Percentiles rank a stretch among this genome's conserved stretches.
Evolutionary conservation across 2,888 invertebrate genomes (phyloP).

Genomic region (Cantharis flavilabris): DNA sequence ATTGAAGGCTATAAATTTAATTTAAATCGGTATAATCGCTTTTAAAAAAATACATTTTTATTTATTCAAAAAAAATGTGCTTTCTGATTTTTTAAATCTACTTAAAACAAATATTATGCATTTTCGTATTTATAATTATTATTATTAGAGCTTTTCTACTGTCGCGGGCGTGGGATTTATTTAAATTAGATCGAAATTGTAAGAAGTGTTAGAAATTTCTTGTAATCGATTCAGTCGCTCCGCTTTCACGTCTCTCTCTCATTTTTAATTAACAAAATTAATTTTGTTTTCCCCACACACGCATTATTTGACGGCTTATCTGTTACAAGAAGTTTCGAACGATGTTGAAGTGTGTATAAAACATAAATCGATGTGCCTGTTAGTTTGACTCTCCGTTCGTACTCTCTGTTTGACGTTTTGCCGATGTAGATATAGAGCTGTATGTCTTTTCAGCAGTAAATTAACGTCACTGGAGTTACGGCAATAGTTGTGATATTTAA

Average conservation of each 20-base stretch:
- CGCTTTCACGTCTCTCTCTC: background rate
- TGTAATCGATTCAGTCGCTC: background rate
- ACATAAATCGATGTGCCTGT: slow-evolving; percentile 43
- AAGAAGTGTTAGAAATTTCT: slow-evolving; percentile 14
- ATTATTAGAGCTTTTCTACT: slow-evolving; percentile 11
- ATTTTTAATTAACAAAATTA: background rate
- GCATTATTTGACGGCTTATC: background rate
- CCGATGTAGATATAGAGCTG: slow-evolving; percentile 29
- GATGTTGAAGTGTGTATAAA: slow-evolving; percentile 14
- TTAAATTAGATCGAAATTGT: slow-evolving; percentile 9
- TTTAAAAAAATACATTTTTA: background rate
- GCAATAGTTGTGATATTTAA: slow-evolving; percentile 46
- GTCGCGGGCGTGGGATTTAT: slow-evolving; percentile 16
- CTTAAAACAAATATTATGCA: background rate
- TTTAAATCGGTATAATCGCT: background rate
- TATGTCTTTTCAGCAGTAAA: slow-evolving; percentile 29
- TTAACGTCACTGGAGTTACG: slow-evolving; percentile 39
- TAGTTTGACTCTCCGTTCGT: slow-evolving; percentile 38
- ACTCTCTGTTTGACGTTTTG: slow-evolving; percentile 36
- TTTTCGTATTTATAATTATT: background rate
- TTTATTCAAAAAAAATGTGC: background rate
- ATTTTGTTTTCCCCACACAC: background rate
- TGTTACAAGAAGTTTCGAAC: slow-evolving; percentile 5
- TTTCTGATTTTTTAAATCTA: background rate
- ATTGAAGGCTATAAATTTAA: background rate